Evolutionary conservation across 2,888 invertebrate species (phyloP).

Genomic region (Nomada hirtipes): DNA sequence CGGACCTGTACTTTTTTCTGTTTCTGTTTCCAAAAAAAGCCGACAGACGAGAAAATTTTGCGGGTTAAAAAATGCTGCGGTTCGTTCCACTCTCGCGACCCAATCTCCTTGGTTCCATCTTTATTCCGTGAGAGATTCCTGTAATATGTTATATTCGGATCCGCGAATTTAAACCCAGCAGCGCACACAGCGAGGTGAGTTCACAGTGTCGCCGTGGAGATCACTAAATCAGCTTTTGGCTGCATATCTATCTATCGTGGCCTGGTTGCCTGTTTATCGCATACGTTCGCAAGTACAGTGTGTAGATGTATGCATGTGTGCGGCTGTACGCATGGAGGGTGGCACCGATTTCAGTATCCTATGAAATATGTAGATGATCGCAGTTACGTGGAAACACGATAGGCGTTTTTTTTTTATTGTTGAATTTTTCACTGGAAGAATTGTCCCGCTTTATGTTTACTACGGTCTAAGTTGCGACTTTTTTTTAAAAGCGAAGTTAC

Average conservation of each 20-base stretch:
- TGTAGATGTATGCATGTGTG: not conserved
- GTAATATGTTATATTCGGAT: conserved; percentile 47
- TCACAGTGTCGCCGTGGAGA: conserved; percentile 25
- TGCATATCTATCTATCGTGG: conserved; percentile 1
- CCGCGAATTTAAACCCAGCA: conserved; percentile 21
- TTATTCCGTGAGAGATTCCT: conserved; percentile 11
- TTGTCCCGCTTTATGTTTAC: no score
- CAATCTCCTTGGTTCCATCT: no score
- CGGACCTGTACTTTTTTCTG: not conserved
- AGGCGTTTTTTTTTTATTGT: not conserved
- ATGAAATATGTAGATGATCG: not conserved
- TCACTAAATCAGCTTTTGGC: conserved; percentile 45
- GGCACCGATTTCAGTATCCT: not conserved
- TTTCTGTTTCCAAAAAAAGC: not conserved
- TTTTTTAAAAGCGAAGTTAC: no score
- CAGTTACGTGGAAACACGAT: not conserved
- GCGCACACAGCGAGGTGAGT: conserved; percentile 14
- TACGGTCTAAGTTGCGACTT: no score
- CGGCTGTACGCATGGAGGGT: not conserved
- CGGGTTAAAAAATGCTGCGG: not conserved
- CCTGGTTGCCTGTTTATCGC: not conserved
- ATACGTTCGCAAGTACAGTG: no score
- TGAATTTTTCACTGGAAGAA: no score
- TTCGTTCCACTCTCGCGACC: not conserved
- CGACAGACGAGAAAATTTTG: not conserved